Evolutionary conservation across 37 sponge, comb jelly and placozoan genomes (phyloP).

Genomic region (Tethya wilhelma): DNA sequence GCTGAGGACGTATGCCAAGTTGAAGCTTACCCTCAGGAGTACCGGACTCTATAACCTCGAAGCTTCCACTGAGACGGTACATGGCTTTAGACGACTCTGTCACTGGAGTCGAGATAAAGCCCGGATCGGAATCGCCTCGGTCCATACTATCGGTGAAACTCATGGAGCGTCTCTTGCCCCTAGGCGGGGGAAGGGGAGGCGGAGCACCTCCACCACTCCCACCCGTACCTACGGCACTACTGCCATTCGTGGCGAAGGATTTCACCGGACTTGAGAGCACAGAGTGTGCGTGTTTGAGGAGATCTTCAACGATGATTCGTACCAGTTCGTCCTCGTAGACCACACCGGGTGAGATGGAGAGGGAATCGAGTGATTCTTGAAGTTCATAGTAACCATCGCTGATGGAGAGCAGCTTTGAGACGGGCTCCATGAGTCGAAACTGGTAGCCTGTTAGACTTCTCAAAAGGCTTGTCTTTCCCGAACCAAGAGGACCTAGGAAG

Average conservation of each 20-base stretch:
- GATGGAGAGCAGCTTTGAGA: slow-evolving; percentile 14
- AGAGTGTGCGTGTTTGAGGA: slow-evolving; percentile 39
- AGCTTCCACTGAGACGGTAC: slow-evolving; percentile 26
- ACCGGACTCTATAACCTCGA: slow-evolving; percentile 36
- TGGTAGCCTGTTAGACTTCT: slow-evolving; percentile 47
- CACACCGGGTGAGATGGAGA: slow-evolving; percentile 11
- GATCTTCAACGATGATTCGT: slow-evolving; percentile 54
- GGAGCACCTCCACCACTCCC: neutral
- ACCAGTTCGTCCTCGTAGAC: slow-evolving; percentile 64
- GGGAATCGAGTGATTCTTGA: slow-evolving; percentile 26
- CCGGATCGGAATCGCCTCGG: neutral
- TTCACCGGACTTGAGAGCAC: neutral
- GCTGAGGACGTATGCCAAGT: slow-evolving; percentile 15
- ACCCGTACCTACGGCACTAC: neutral
- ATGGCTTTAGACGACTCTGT: neutral
- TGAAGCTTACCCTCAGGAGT: slow-evolving; percentile 34
- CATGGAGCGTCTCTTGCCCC: neutral
- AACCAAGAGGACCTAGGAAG: slow-evolving; percentile 68
- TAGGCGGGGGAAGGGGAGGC: slow-evolving; percentile 42
- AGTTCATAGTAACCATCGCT: slow-evolving; percentile 18
- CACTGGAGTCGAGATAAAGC: too few relatives aligned
- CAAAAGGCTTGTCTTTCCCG: slow-evolving; percentile 84
- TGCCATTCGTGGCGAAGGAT: neutral
- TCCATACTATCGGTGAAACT: slow-evolving; percentile 11
- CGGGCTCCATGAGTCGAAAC: slow-evolving; percentile 58